Evolutionary conservation across 2,888 invertebrate genomes (phyloP).

Genomic region (Brachyptera putata): DNA sequence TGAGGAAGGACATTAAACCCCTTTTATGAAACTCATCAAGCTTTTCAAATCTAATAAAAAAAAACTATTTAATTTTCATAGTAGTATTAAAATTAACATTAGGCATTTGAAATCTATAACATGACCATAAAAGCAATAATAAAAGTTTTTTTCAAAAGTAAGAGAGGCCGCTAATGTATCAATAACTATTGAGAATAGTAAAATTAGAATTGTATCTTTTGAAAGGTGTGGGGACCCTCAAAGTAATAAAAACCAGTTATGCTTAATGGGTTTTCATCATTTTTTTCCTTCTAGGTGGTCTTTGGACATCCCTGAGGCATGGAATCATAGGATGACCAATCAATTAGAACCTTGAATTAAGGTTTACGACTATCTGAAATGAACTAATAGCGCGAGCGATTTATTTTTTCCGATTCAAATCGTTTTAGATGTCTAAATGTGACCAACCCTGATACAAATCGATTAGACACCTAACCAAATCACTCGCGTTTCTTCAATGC

Average conservation of each 20-base stretch:
- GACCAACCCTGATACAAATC: slow-evolving; percentile 18
- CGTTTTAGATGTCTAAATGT: too few relatives aligned
- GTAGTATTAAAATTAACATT: slow-evolving; percentile 17
- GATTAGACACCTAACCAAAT: slow-evolving; percentile 13
- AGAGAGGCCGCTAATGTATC: slow-evolving; percentile 8
- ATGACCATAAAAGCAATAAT: slow-evolving; percentile 6
- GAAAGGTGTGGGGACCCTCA: not conserved
- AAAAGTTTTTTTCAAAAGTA: slow-evolving; percentile 7
- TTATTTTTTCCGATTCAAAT: not conserved
- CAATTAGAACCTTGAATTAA: too few relatives aligned
- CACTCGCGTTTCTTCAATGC: not conserved
- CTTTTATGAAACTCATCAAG: not conserved
- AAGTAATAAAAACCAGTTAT: slow-evolving; percentile 4
- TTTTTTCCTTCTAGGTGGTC: slow-evolving; percentile 14
- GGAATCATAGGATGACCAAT: not conserved
- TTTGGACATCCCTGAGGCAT: slow-evolving; percentile 18
- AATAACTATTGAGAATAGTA: slow-evolving; percentile 5
- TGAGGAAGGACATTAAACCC: too few relatives aligned
- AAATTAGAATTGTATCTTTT: not conserved
- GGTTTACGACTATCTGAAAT: not conserved
- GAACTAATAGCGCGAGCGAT: not conserved
- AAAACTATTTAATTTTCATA: slow-evolving; percentile 9
- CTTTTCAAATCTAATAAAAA: not conserved
- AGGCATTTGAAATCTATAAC: slow-evolving; percentile 16
- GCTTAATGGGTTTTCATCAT: not conserved